These are phyloP conservation scores for Propsilocerus akamusi DNA, from an alignment of 1,140 invertebrate genomes.

Conservation along the genomic window DNA sequence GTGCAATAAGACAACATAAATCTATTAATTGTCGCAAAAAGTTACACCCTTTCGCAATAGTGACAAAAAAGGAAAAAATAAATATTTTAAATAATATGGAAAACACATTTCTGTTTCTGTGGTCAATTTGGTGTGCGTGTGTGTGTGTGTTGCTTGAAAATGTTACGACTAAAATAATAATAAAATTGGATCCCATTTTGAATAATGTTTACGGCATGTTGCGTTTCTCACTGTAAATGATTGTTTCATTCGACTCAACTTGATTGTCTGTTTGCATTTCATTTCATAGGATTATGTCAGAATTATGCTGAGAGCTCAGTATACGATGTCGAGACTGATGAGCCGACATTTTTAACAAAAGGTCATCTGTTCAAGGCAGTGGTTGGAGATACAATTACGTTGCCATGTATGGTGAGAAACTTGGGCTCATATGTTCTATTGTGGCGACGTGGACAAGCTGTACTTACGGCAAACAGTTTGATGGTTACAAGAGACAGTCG, in stretches of 20 bases:
- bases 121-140: background rate
- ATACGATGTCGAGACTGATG: slow-evolving; percentile 16
- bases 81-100: background rate
- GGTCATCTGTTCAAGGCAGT: slow-evolving; percentile 53
- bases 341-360: slow-evolving; percentile 44
- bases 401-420: slow-evolving; percentile 60
- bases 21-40: background rate
- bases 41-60: background rate
- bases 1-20: slow-evolving; percentile 1
- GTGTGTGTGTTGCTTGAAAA: background rate
- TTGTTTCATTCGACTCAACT: background rate
- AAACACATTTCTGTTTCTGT: background rate
- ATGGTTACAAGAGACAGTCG: slow-evolving; percentile 37
- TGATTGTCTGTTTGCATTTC: background rate
- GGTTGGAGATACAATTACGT: slow-evolving; percentile 49
- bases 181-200: background rate
- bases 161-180: background rate
- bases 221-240: background rate
- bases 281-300: background rate
- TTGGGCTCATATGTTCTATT: slow-evolving; percentile 36
- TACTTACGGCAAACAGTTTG: slow-evolving; percentile 35
- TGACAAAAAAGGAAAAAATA: background rate
- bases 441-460: slow-evolving; percentile 35
- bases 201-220: no score
- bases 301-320: slow-evolving; percentile 9